Evolutionary conservation across 2,797 vertebrate genomes (phyloP), one percentile per base, ranked within the genome.

Genomic region (Eremophila alpestris): DNA sequence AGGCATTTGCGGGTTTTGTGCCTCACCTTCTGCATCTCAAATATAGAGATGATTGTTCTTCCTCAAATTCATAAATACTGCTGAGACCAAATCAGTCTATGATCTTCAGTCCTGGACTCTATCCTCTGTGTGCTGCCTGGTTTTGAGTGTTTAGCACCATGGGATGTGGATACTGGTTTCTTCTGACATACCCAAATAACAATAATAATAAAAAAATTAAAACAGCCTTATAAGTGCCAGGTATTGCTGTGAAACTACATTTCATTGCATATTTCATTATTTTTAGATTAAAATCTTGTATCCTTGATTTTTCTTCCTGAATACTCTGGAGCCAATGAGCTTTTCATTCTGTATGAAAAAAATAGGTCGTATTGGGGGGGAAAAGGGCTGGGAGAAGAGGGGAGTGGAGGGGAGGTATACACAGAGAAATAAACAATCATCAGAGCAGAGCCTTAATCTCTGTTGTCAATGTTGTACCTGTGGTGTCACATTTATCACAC

Each of bases 401-500:
- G 55, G 21, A 56, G 10, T 11, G 26, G 19, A 80, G 32, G 19
- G 62, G 45, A 73, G 30, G 34, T 76, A 46, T 56, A 20, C 83
- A 70, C 87, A 93, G 85, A 81, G 77, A 87, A 92, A 89, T 80
- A 91, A 94, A 89, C 43, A 75, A 9, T 82, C 73, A 67, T 49
- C 74, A 74, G 67, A 94, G 84, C 77, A 94, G 63, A 94, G 93
- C 91, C 93, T 94, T 95, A 94, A 96, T 92, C 69, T 90, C 89
- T 88, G 54, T 75, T 89, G 80, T 94, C 63, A 83, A 13, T 87
- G 70, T 73, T 60, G 59, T 84, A 93, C 41, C 32, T 87, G 74
- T 78, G 76, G 34, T 64, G 45, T 95, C 88, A 86, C 27, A 8
- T 83, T 93, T 63, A 60, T 86, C 64, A 84, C 88, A 73, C 56